Evolutionary conservation across 2,797 vertebrate species (phyloP), one percentile per base, ranked within the genome.

Genomic region (Huso huso): DNA sequence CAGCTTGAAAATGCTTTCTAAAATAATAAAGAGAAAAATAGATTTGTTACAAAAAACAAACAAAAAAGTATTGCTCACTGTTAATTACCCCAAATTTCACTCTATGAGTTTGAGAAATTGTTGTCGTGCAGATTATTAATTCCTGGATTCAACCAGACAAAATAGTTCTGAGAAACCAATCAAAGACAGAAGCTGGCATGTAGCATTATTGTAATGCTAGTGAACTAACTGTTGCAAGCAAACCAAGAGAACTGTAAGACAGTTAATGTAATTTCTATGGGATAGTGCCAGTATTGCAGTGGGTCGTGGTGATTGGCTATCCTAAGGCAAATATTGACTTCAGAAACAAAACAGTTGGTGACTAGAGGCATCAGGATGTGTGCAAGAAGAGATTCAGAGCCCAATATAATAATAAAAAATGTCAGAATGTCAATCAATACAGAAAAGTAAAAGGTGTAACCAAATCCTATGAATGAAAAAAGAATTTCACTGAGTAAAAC

Each of bases 231-330:
- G 67, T 66, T 59, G 64, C 68, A 13, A 51, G 37, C 18, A 52
- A 76, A 67, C 61, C 63, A 70, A 10, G 51, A 63, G 59, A 72
- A 70, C 51, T 18, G 63, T 62, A 53, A 48, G 52, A 67, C 6
- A 51, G 66, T 73, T 70, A 68, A 10, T 63, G 72, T 11, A 15
- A 3, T 72, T 71, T 9, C 58, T 66, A 61, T 63, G 68, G 66
- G 70, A 37, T 37, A 55, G 37, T 51, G 67, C 65, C 68, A 74
- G 50, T 60, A 64, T n/a, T 58, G 69, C 63, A 51, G 62, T 66
- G 63, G 78, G 67, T 58, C 68, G 80, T 82, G 80, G 68, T 37
- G 4, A 37, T 37, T 37, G 23, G 23, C 23, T 37, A 37, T 37
- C 2, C 23, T 37, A 37, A 37, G 23, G 23, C 23, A 37, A 37